These are phyloP conservation scores for Xiphydria camelus DNA, from an alignment of 2,888 invertebrate genomes.

Conservation along the genomic window DNA sequence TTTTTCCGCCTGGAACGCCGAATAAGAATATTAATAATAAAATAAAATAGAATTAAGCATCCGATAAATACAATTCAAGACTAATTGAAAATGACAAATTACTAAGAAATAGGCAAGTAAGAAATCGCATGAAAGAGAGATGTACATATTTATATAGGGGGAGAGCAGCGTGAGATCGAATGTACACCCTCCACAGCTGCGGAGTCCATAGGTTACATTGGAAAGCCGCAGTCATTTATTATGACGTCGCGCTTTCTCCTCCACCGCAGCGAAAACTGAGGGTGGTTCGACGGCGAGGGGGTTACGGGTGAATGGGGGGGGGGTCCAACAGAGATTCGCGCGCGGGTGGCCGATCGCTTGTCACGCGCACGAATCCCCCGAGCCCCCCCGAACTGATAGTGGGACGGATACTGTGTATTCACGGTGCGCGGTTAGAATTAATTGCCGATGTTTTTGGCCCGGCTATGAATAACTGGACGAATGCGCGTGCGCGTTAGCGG, in stretches of 20 bases:
- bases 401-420: constrained; percentile 43
- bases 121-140: too few species aligned
- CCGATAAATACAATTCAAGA: too few species aligned
- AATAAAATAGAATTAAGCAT: too few species aligned
- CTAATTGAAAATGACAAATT: too few species aligned
- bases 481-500: constrained; percentile 41
- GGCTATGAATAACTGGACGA: constrained; percentile 39
- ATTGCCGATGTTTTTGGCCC: constrained; percentile 49
- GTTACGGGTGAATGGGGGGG: constrained; percentile 31
- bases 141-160: too few species aligned
- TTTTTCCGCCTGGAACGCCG: too few species aligned
- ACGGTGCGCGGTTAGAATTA: constrained; percentile 43
- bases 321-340: neutral
- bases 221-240: constrained; percentile 1
- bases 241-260: neutral
- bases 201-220: neutral
- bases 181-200: neutral
- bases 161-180: too few species aligned
- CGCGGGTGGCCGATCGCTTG: too few species aligned
- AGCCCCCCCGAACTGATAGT: constrained; percentile 44
- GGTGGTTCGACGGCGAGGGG: constrained; percentile 23
- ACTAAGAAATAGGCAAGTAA: too few species aligned
- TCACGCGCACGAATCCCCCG: constrained; percentile 45
- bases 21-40: too few species aligned
- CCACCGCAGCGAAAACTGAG: too few species aligned